Conservation (phyloP, 1,140 invertebrate species). For the Papilio helenus region DNA sequence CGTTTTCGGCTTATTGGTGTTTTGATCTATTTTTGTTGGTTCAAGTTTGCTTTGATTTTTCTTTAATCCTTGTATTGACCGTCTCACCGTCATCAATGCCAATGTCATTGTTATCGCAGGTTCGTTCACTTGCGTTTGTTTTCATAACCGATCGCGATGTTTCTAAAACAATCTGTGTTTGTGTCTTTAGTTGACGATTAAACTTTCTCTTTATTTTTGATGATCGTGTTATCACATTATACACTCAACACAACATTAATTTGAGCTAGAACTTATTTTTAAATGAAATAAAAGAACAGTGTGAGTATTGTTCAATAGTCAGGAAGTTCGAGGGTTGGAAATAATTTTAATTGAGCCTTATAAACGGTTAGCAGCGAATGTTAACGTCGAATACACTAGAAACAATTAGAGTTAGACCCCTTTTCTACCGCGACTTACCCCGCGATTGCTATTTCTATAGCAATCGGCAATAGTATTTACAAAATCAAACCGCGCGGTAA, state of each 20-base stretch:
- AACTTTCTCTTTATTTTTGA: neutral
- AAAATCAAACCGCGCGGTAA: neutral
- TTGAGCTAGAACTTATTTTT: neutral
- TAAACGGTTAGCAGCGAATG: constrained; percentile 17
- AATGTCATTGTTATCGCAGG: constrained; percentile 17
- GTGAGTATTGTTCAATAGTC: neutral
- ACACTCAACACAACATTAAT: neutral
- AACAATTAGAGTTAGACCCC: constrained; percentile 21
- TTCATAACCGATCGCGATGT: neutral
- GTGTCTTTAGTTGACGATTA: neutral
- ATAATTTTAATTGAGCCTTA: constrained; percentile 11
- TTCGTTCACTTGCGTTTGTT: constrained; percentile 16
- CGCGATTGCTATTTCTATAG: neutral
- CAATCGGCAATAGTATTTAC: neutral
- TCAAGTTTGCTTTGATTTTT: neutral
- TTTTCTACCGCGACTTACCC: neutral
- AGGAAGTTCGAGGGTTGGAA: neutral
- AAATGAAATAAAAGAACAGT: neutral
- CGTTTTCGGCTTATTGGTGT: neutral
- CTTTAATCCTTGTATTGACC: neutral
- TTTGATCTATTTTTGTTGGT: neutral
- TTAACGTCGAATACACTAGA: constrained; percentile 10
- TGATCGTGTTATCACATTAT: neutral
- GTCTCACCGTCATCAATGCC: neutral
- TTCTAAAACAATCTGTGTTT: neutral